Base-by-base conservation (phyloP, 1,140 invertebrate species). In the Pseudomyrmex pallidus region DNA sequence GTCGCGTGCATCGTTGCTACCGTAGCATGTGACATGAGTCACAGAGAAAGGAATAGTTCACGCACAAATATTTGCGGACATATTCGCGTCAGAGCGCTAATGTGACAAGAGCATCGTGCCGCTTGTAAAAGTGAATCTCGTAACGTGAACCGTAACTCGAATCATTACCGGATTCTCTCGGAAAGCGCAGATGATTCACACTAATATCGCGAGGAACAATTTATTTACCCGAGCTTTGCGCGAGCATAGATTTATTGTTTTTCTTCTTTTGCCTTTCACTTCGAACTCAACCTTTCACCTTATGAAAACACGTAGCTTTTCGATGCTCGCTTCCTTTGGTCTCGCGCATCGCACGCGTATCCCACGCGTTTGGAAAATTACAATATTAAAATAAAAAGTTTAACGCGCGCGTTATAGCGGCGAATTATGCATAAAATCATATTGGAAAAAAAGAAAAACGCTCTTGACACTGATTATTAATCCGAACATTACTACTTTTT, bases 261-360 rank as follows among this genome's bases (percentile, higher is more conserved):
- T 89, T 89, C 78, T 74, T 87, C 88, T 86, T 83, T 89, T 85
- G 63, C 88, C 88, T 89, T 89, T 89, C 88, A 89, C 88, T 78
- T 25, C 7, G 61, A 72, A 68, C 64, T 50, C 76, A 87, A 87
- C 87, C 87, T 89, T 89, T 89, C 84, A 73, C 76, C 87, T 86
- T 46, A 48, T 13, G 22, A 25, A 15, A 74, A 62, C 52, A 73
- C 61, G 70, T 57, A 9, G 22, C 8, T 74, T 78, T 86, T 56
- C 67, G 48, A 86, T 52, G 67, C 59, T 15, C 15, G 22, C 17
- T 62, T 83, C 61, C 44, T 63, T 83, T 70, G 25, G 10, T 9
- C 20, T 25, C 46, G 25, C 12, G 44, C 12, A 35, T 7, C 35
- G 22, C 5, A 35, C 10, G 25, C n/a, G 4, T 72, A 46, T 72